Conservation (phyloP, 2,888 invertebrate genomes). For the Stenotaenia linearis region DNA sequence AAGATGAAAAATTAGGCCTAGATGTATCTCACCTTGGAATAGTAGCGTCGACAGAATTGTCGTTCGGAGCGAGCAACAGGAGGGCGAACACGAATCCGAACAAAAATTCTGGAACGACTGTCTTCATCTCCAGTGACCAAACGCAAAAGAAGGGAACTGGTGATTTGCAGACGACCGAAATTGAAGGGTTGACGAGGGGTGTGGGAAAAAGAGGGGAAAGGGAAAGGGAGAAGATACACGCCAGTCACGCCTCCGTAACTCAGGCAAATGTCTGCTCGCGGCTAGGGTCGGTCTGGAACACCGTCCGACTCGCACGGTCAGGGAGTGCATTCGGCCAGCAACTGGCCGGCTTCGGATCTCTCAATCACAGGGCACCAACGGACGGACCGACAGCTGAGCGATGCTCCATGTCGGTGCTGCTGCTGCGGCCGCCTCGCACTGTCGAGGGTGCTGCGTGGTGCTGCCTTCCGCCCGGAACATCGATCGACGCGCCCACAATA, state of each 20-base stretch:
- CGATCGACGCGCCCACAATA: background rate
- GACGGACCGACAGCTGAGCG: background rate
- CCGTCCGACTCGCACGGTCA: background rate
- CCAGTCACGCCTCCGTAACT: background rate
- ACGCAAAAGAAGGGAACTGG: background rate
- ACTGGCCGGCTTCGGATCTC: background rate
- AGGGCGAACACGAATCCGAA: conserved; percentile 26
- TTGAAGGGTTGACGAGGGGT: background rate
- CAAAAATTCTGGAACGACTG: conserved; percentile 27
- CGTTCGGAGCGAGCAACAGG: conserved; percentile 28
- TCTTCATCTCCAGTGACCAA: conserved; percentile 27
- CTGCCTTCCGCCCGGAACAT: background rate
- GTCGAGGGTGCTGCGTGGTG: background rate
- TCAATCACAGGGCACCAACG: background rate
- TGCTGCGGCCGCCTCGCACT: background rate
- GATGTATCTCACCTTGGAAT: background rate
- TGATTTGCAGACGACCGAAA: background rate
- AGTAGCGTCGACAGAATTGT: conserved; percentile 6
- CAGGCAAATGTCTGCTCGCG: background rate
- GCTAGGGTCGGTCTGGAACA: background rate
- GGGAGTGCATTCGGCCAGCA: background rate
- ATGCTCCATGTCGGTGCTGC: conserved; percentile 2
- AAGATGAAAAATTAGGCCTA: too few relatives aligned
- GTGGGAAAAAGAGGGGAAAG: background rate
- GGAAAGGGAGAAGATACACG: background rate